Evolutionary conservation across 1,140 invertebrate genomes (phyloP).

Genomic region (Phthorimaea operculella): DNA sequence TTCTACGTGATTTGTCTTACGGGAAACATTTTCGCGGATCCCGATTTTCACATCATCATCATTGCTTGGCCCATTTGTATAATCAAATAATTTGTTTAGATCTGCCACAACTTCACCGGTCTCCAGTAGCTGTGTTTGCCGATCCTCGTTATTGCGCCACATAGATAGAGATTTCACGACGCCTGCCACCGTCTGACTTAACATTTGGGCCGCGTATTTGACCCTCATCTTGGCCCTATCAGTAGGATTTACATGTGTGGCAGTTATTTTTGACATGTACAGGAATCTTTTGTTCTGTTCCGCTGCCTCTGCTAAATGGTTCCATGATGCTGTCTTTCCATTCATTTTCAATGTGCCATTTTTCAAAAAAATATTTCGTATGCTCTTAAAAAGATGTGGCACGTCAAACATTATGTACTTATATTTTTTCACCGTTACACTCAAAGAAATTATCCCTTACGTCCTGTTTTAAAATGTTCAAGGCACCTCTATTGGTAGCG

Average conservation of each 20-base stretch:
- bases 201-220: not conserved
- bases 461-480: not conserved
- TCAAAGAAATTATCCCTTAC: not conserved
- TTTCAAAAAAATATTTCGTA: not conserved
- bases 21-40: not conserved
- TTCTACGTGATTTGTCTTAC: not conserved
- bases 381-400: not conserved
- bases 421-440: not conserved
- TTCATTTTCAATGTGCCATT: not conserved
- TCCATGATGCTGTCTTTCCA: not conserved
- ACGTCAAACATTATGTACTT: not conserved
- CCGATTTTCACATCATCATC: not conserved
- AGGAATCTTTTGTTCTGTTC: not conserved
- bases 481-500: not conserved
- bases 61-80: not conserved
- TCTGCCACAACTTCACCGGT: not conserved
- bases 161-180: not conserved
- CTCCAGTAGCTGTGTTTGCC: not conserved
- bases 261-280: not conserved
- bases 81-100: conserved; percentile 2
- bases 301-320: not conserved
- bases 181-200: not conserved
- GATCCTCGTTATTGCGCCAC: not conserved
- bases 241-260: not conserved
- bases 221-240: not conserved